Conservation (phyloP, 1,140 invertebrate genomes). For the Brachionus sp. region DNA sequence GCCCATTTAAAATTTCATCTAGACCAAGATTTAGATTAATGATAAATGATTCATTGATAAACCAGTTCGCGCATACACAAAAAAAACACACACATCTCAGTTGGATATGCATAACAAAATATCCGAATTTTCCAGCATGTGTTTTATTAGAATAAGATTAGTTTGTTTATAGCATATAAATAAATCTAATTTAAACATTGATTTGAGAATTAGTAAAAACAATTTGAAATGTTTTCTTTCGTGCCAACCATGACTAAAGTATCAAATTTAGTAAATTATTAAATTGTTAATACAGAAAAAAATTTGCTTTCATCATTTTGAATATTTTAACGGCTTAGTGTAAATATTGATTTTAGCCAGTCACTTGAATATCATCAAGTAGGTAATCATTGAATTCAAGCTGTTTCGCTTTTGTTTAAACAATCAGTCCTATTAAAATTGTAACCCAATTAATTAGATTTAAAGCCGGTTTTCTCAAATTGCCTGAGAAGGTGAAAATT, state of each 20-base stretch:
- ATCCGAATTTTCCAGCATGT: not conserved
- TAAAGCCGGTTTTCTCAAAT: too few species aligned
- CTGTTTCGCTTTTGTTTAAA: not conserved
- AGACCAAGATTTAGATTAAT: not conserved
- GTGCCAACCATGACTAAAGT: not conserved
- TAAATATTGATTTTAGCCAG: not conserved
- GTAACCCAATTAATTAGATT: not conserved
- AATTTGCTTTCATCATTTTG: not conserved
- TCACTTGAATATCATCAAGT: slow-evolving; percentile 2
- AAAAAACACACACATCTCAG: not conserved
- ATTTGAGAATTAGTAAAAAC: not conserved
- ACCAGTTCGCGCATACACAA: not conserved
- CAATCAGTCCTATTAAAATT: not conserved
- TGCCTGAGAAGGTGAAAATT: too few species aligned
- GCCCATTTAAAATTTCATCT: not conserved
- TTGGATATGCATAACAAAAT: not conserved
- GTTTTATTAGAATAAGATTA: not conserved
- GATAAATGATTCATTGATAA: not conserved
- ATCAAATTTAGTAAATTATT: not conserved
- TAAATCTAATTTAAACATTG: not conserved
- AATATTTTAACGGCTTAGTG: not conserved
- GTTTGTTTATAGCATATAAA: not conserved
- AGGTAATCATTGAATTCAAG: not conserved
- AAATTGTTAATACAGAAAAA: not conserved
- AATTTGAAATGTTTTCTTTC: not conserved